phyloP scores from a whole-genome alignment of 2,888 invertebrate genomes.

The Dasysyrphus albostriatus region DNA sequence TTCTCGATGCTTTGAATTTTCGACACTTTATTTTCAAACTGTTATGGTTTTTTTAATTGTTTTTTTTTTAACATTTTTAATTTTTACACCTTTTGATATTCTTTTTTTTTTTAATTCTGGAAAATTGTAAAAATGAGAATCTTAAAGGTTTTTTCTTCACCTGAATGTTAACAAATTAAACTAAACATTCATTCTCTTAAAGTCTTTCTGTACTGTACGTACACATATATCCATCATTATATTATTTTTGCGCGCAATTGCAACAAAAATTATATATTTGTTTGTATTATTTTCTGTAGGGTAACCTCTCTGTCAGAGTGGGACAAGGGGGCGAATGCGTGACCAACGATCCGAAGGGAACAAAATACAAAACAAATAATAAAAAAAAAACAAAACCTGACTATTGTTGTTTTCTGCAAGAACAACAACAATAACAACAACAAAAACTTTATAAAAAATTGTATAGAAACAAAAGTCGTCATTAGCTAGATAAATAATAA shows the following conservation, averaged over 20 bases:
- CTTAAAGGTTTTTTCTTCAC: neutral
- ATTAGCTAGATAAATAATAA: conserved; percentile 32
- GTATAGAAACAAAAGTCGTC: conserved; percentile 52
- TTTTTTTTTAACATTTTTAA: no score
- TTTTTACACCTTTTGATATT: no score
- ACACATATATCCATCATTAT: conserved; percentile 4
- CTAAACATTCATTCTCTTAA: conserved; percentile 16
- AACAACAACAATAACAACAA: conserved; percentile 23
- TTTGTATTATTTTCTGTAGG: neutral
- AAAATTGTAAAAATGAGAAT: neutral
- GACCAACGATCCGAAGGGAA: conserved; percentile 25
- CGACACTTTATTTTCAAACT: no score
- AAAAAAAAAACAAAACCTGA: conserved; percentile 46
- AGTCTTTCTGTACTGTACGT: neutral
- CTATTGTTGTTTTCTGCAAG: conserved; percentile 31
- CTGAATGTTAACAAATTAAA: conserved; percentile 4
- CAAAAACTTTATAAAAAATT: neutral
- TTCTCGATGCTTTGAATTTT: no score
- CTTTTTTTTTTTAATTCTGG: neutral
- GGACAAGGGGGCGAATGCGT: conserved; percentile 45
- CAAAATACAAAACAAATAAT: neutral
- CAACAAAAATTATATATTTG: conserved; percentile 22
- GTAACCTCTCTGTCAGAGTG: conserved; percentile 15
- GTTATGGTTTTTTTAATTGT: no score
- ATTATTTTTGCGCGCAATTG: conserved; percentile 53